Evolutionary conservation across 2,797 vertebrate genomes (phyloP), one percentile per base, ranked within the genome.

Genomic region (Propithecus deckenii): DNA sequence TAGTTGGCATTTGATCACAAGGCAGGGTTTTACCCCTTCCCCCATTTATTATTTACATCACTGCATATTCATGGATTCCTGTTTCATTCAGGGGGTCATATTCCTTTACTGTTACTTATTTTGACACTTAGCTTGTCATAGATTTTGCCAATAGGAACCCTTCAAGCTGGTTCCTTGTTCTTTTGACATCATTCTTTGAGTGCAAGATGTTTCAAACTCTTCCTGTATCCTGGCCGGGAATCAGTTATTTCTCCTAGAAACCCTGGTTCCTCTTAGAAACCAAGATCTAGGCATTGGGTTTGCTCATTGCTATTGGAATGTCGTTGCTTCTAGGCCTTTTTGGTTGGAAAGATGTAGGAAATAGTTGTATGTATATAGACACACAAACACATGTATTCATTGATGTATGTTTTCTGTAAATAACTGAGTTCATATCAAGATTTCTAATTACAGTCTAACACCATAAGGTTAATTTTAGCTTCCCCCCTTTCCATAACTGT

Each of bases 351-450:
- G 32, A 61, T 48, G 55, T 83, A 87, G 38, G 30, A 91, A 91
- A n/a, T 75, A 67, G 48, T 81, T 72, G 11, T 74, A 41, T 43
- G 22, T 74, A 63, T 30, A 86, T 32, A 35, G 20, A 78, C 35
- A 17, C 4, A 57, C 30, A 88, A 43, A 30, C 35, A 43, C 35
- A 48, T n/a, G n/a, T 52, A 32, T 85, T 83, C 41, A 75, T 63
- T 72, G 63, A 79, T 43, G 20, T 48, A 1, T 96, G 17, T 81
- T 91, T 94, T 69, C 75, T 94, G 0, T 59, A 43, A 61, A 9
- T 81, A 91, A 83, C 57, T 80, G 67, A 86, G 52, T 94, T 87
- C 32, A 76, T 76, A 76, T 61, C 74, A 81, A 43, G 81, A 74
- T n/a, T 93, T 86, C 32, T n/a, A 79, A 0, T 72, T 96, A 74